These are phyloP conservation scores for Coregonus ussuriensis DNA, from an alignment of 2,797 vertebrate species.

Conservation along the genomic window DNA sequence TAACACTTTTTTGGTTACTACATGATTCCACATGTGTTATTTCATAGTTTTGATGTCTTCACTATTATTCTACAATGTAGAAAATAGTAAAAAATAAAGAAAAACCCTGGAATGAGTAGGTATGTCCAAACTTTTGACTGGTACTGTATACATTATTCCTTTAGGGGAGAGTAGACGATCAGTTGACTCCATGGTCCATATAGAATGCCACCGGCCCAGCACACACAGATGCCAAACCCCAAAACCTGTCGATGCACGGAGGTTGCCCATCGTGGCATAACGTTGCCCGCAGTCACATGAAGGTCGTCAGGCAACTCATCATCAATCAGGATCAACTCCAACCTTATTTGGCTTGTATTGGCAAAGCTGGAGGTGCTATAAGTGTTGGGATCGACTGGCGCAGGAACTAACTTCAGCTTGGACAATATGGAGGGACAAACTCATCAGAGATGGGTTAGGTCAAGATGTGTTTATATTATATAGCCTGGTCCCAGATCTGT, in stretches of 20 bases:
- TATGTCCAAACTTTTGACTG: no score
- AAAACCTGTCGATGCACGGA: conserved; percentile 34
- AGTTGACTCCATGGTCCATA: not conserved
- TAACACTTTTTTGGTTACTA: no score
- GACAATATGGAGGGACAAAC: not conserved
- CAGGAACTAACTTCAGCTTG: not conserved
- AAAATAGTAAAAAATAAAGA: no score
- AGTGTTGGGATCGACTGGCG: not conserved
- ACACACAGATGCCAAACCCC: conserved; percentile 14
- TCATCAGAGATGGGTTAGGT: no score
- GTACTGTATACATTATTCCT: no score
- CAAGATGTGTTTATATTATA: no score
- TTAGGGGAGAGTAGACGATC: not conserved
- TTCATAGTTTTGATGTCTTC: no score
- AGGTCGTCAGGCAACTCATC: conserved; percentile 38
- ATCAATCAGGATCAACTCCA: conserved; percentile 40
- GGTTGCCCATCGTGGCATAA: conserved; percentile 13
- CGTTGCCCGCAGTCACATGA: conserved; percentile 31
- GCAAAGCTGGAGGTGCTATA: conserved; percentile 23
- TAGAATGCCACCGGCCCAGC: not conserved
- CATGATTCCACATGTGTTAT: no score
- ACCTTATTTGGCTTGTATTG: conserved; percentile 32
- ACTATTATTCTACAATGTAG: no score
- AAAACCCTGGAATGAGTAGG: no score
- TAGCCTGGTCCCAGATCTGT: no score